These are phyloP conservation scores for Panthera leo DNA, from an alignment of 2,113 vertebrate genomes.

Conservation along the genomic window DNA sequence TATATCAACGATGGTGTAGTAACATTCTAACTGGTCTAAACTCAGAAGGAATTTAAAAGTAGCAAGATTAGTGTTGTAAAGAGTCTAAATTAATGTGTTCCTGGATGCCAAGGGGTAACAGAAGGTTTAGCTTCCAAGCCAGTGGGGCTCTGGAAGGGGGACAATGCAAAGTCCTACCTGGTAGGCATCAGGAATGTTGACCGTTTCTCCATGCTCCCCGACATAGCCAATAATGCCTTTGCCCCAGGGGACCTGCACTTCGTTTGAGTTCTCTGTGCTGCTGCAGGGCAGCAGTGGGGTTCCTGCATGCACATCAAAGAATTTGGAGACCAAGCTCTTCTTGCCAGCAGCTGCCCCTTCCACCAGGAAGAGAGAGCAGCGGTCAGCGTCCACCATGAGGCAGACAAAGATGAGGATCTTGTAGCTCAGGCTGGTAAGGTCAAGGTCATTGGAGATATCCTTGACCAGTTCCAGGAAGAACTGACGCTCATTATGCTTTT, in stretches of 20 bases:
- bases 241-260: slow-evolving; percentile 99
- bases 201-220: slow-evolving; percentile 96
- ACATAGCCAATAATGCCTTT: slow-evolving; percentile 99
- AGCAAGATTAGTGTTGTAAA: not conserved
- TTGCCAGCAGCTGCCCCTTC: slow-evolving; percentile 93
- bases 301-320: slow-evolving; percentile 98
- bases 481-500: slow-evolving; percentile 95
- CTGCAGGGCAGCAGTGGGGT: slow-evolving; percentile 94
- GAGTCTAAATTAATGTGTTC: not conserved
- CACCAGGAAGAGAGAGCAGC: slow-evolving; percentile 96
- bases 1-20: not conserved
- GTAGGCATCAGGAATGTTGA: slow-evolving; percentile 98
- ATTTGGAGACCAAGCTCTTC: slow-evolving; percentile 97
- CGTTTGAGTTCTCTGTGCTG: slow-evolving; percentile 91
- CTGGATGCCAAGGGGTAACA: not conserved
- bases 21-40: slow-evolving; percentile 37
- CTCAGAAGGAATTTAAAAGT: slow-evolving; percentile 24
- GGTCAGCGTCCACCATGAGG: slow-evolving; percentile 97
- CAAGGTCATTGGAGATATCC: slow-evolving; percentile 98
- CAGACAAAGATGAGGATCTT: slow-evolving; percentile 99
- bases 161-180: slow-evolving; percentile 89
- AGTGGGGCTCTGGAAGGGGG: not conserved
- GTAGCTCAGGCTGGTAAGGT: slow-evolving; percentile 96
- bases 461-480: slow-evolving; percentile 99
- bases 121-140: not conserved